Conservation (phyloP, 2,797 vertebrate species). For the Vespertilio murinus region DNA sequence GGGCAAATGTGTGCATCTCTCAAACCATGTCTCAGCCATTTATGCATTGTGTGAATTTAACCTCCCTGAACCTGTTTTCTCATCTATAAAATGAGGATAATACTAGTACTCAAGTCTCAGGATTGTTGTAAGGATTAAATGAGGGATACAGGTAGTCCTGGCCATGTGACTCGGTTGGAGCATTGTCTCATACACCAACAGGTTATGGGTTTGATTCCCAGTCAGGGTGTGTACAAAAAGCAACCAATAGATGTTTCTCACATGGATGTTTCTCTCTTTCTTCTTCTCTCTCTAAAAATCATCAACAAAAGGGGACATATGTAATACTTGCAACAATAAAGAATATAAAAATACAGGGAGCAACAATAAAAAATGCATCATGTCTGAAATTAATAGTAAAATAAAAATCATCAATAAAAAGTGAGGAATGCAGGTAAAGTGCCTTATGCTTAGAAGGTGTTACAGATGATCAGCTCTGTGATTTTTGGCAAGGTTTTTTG, state of each 20-base stretch:
- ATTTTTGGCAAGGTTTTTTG: background rate
- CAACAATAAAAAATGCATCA: too few relatives aligned
- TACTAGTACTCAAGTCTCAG: background rate
- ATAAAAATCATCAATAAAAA: background rate
- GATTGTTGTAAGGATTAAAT: background rate
- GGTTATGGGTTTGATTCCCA: background rate
- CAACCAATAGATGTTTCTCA: background rate
- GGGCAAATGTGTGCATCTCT: background rate
- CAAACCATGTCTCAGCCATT: background rate
- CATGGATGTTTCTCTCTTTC: background rate
- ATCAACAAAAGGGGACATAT: background rate
- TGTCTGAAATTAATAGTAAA: too few relatives aligned
- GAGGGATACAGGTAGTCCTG: background rate
- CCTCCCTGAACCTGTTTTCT: background rate
- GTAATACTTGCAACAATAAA: too few relatives aligned
- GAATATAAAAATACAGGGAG: too few relatives aligned
- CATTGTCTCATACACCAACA: background rate
- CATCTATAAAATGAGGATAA: background rate
- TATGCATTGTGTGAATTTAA: background rate
- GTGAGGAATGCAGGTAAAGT: background rate
- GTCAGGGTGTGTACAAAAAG: background rate
- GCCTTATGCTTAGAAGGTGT: background rate
- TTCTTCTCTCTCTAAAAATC: background rate
- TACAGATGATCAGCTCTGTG: background rate
- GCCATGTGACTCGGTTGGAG: background rate